These are phyloP conservation scores for Endotricha flammealis DNA, from an alignment of 2,888 invertebrate species.

Conservation along the genomic window DNA sequence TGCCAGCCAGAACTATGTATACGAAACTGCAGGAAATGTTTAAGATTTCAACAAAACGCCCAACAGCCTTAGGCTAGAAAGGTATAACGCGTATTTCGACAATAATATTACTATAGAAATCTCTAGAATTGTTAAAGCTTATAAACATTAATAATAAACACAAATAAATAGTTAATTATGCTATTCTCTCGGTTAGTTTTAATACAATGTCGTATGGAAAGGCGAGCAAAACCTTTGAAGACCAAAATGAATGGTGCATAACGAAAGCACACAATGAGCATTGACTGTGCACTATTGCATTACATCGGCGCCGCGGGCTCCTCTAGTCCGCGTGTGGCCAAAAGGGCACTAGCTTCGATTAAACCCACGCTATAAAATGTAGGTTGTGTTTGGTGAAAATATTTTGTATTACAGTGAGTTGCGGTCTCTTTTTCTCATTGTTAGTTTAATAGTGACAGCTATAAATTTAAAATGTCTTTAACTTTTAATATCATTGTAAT, in stretches of 20 bases:
- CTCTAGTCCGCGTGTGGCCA: slow-evolving; percentile 50
- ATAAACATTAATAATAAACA: background rate
- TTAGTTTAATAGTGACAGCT: too few species aligned
- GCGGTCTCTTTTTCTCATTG: too few species aligned
- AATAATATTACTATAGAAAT: background rate
- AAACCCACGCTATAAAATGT: background rate
- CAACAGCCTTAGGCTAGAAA: too few species aligned
- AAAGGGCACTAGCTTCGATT: slow-evolving; percentile 14
- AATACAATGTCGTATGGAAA: slow-evolving; percentile 30
- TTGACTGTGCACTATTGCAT: slow-evolving; percentile 32
- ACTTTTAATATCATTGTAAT: too few species aligned
- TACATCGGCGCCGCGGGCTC: slow-evolving; percentile 43
- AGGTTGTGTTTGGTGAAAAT: too few species aligned
- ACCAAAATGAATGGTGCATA: slow-evolving; percentile 40
- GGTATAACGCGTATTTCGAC: too few species aligned
- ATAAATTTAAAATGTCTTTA: too few species aligned
- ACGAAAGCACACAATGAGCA: slow-evolving; percentile 46
- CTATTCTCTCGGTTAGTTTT: slow-evolving; percentile 26
- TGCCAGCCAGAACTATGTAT: too few species aligned
- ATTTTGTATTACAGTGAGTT: too few species aligned
- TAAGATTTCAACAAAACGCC: too few species aligned
- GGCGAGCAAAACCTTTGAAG: slow-evolving; percentile 45
- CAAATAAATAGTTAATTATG: background rate
- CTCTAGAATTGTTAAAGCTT: background rate
- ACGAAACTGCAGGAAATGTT: too few species aligned